These are phyloP conservation scores for Myotis daubentonii DNA, from an alignment of 2,797 vertebrate genomes.

Conservation along the genomic window DNA sequence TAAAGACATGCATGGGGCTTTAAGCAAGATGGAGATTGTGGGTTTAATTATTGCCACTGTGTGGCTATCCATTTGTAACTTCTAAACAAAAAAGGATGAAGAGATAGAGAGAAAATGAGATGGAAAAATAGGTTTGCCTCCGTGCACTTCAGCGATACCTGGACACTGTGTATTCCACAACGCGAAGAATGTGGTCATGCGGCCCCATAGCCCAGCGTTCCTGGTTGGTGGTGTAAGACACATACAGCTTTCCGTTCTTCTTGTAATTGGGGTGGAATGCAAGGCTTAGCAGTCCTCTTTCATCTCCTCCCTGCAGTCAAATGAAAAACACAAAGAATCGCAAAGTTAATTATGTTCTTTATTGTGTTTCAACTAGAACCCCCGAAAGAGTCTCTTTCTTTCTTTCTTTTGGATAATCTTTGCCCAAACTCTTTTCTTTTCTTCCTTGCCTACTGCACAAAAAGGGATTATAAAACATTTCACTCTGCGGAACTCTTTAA, in stretches of 20 bases:
- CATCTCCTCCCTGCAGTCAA: slow-evolving; percentile 99
- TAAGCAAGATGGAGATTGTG: not conserved
- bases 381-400: slow-evolving; percentile 83
- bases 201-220: slow-evolving; percentile 99
- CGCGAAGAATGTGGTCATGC: slow-evolving; percentile 98
- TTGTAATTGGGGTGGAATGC: slow-evolving; percentile 99
- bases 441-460: slow-evolving; percentile 92
- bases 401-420: slow-evolving; percentile 91
- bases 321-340: slow-evolving; percentile 98
- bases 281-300: slow-evolving; percentile 99
- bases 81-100: not conserved
- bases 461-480: slow-evolving; percentile 96
- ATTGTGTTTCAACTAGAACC: slow-evolving; percentile 90
- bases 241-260: slow-evolving; percentile 99
- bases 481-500: slow-evolving; percentile 89
- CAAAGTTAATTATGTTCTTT: slow-evolving; percentile 98
- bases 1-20: not conserved
- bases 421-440: slow-evolving; percentile 87
- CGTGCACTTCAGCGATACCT: slow-evolving; percentile 86
- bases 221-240: slow-evolving; percentile 99
- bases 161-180: slow-evolving; percentile 98
- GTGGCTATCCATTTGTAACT: not conserved
- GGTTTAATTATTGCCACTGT: not conserved
- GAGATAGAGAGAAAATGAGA: slow-evolving; percentile 54
- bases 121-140: not conserved